Evolutionary conservation across 2,113 vertebrate species (phyloP), one percentile per base, ranked within the genome.

Genomic region (Panurus biarmicus): DNA sequence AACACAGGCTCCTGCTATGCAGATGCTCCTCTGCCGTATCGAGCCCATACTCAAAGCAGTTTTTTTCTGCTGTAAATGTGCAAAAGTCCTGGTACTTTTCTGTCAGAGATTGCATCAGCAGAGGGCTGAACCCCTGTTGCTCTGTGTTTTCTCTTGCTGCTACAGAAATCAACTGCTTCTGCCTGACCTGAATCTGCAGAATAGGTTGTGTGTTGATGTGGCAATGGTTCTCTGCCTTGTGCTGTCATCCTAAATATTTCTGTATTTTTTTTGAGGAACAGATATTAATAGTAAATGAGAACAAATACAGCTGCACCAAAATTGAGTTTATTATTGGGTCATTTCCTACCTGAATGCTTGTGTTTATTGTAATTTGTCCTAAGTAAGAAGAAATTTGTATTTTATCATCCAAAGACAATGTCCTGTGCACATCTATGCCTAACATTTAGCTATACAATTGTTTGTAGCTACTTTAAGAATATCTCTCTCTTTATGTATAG

Each of bases 211-310:
- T 67, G 33, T 42, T n/a, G 36, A 35, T 78, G 57, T 35, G 35
- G 38, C 5, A 16, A n/a, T 1, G 2, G 28, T 62, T 42, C 10
- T 66, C 53, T 1, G 1, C 36, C 72, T 61, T 1, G 0, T 60
- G 24, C 26, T 33, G 36, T 85, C 29, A 57, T 69, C 31, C 45
- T 85, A 69, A 47, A 60, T 82, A 76, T 69, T 72, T 82, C 57
- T 85, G 2, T 31, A 25, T 56, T 72, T 95, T 65, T 31, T 40
- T 25, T 8, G 10, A 66, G 21, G 33, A 79, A 61, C 2, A 50
- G 11, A 36, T 61, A 14, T 50, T 24, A 66, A 50, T 4, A 54
- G 23, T 4, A 82, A 93, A 45, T 14, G 11, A 58, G 33, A 89
- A 66, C 13, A 91, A 82, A 82, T 67, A 51, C 24, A 85, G 40